Conservation (phyloP, 2,113 vertebrate species). For the Ciconia stormi region DNA sequence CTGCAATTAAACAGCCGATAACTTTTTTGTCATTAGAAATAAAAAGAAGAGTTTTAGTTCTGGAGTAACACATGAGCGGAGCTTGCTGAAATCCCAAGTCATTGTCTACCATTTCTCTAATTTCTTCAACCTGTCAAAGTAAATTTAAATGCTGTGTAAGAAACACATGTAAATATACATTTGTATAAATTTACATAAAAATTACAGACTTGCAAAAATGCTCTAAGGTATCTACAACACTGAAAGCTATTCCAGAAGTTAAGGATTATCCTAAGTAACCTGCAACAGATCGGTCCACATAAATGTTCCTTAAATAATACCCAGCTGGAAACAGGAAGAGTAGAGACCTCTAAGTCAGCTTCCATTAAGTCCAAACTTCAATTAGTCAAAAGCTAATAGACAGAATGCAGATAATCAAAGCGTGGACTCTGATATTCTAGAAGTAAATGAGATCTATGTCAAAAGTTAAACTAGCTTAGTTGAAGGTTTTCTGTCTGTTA, state of each 20-base stretch:
- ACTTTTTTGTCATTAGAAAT: conserved; percentile 98
- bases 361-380: not conserved
- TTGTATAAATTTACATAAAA: not conserved
- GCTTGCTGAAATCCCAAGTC: conserved; percentile 97
- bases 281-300: not conserved
- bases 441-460: not conserved
- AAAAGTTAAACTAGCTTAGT: not conserved
- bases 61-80: conserved; percentile 91
- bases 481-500: not conserved
- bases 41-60: conserved; percentile 97
- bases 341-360: not conserved
- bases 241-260: not conserved
- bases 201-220: not conserved
- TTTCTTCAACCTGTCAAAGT: conserved; percentile 91
- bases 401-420: not conserved
- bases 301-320: not conserved
- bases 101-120: conserved; percentile 98
- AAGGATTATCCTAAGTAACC: not conserved
- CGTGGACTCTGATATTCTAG: not conserved
- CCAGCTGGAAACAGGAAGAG: accelerated
- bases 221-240: not conserved
- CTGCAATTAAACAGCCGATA: conserved; percentile 95
- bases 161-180: not conserved
- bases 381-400: not conserved
- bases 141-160: conserved; percentile 16